Base-by-base conservation (phyloP, 2,888 invertebrate species). In the Lasioglossum lativentre region DNA sequence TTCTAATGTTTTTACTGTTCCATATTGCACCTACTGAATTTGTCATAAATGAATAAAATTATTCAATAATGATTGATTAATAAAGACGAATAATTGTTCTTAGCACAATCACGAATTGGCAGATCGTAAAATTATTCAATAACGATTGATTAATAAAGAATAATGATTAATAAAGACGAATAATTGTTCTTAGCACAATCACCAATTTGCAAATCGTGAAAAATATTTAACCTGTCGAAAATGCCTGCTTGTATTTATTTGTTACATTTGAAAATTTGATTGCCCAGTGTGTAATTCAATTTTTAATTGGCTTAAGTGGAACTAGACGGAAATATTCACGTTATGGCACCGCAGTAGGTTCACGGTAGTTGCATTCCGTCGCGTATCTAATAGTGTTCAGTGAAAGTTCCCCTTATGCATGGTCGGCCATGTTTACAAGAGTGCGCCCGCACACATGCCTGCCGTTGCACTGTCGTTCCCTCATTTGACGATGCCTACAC, bases 321-420 rank as follows among this genome's bases (percentile, higher is more conserved):
- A 63, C 81, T 52, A 72, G 40, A 83, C 30, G 71, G 74, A 47
- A 73, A 71, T 75, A 74, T 75, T 66, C 52, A 63, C 63, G 80
- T 90, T 89, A 89, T 88, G 85, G 83, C 88, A 86, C 87, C 80
- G 89, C 82, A 88, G 85, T 89, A 87, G 91, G 89, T 92, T 93
- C 93, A 93, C 94, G 93, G 94, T 94, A 94, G 94, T 94, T 93
- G 92, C 94, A 94, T 94, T 94, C 94, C 94, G 89, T 86, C 92
- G 93, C 94, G 94, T 94, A 93, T 93, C 94, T 94, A 94, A 94
- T 94, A 94, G 94, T 93, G 93, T 92, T 93, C 92, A 94, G 94
- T 94, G 94, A 94, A 94, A 94, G 94, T 94, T 92, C 84, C 90
- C 90, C 90, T 91, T 92, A 92, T 92, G 92, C 93, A 91, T 91